These are phyloP conservation scores for Eupleurogrammus muticus DNA, from an alignment of 2,797 vertebrate species.

Conservation along the genomic window DNA sequence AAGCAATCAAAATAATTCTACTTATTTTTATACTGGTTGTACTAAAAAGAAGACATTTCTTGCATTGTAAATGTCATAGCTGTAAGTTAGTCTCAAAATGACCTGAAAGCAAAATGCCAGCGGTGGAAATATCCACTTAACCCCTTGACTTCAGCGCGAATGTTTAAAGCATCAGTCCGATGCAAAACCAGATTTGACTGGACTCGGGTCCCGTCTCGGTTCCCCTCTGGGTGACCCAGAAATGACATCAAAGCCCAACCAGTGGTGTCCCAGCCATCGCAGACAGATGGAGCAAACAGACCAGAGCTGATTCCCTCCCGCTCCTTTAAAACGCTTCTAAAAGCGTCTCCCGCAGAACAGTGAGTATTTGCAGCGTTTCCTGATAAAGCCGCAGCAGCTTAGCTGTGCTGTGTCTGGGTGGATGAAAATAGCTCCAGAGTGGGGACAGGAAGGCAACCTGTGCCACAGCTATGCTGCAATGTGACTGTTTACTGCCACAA, in stretches of 20 bases:
- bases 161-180: background rate
- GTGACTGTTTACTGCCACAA: no score
- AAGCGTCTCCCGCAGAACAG: background rate
- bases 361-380: no score
- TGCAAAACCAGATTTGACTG: background rate
- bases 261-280: background rate
- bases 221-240: no score
- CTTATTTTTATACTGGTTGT: no score
- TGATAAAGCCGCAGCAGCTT: no score
- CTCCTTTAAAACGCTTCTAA: background rate
- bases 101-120: background rate
- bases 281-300: background rate
- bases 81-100: background rate
- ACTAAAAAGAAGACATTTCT: no score
- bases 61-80: background rate
- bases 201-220: background rate
- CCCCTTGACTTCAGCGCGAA: background rate
- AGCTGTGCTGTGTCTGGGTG: no score
- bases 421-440: no score
- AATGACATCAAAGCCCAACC: background rate
- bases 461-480: no score
- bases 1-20: no score
- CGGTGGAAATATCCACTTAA: background rate
- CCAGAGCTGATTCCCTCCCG: background rate
- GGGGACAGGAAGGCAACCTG: no score